Percentiles rank a stretch among this genome's conserved stretches.
Conservation (phyloP, 1,140 invertebrate genomes). For the Drosophila cardini region DNA sequence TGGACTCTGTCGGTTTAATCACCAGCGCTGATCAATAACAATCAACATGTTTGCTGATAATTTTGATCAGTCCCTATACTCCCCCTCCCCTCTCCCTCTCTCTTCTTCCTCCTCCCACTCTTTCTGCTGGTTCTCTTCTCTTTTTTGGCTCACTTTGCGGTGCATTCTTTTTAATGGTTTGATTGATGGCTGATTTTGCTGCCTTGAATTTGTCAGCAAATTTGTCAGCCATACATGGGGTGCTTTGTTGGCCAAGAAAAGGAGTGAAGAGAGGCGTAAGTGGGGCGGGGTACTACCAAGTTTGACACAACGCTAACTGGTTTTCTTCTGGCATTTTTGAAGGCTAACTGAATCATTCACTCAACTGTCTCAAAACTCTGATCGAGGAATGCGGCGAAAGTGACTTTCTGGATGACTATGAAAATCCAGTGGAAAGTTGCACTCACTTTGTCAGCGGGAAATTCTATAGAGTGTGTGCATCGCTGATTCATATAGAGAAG, state of each 20-base stretch:
- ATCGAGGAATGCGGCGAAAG: constrained; percentile 66
- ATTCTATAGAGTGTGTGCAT: neutral
- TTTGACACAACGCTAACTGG: constrained; percentile 65
- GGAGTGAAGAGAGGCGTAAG: neutral
- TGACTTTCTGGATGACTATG: constrained; percentile 44
- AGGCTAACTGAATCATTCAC: constrained; percentile 73
- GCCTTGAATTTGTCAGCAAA: constrained; percentile 82
- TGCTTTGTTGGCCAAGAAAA: neutral
- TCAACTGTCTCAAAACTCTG: constrained; percentile 57
- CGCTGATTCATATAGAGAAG: constrained; percentile 17
- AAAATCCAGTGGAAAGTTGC: constrained; percentile 45
- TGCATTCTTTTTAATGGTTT: constrained; percentile 82
- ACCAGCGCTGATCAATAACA: constrained; percentile 81
- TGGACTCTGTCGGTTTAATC: constrained; percentile 76
- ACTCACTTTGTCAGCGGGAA: constrained; percentile 19
- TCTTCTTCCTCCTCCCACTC: constrained; percentile 1
- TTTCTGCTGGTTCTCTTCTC: constrained; percentile 46
- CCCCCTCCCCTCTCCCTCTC: neutral
- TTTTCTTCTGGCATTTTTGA: constrained; percentile 57
- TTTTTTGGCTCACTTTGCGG: constrained; percentile 70
- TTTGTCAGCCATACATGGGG: constrained; percentile 63
- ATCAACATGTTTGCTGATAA: constrained; percentile 83
- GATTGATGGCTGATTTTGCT: constrained; percentile 78
- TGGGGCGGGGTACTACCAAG: constrained; percentile 13
- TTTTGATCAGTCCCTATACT: constrained; percentile 49